Percentiles rank a stretch among this genome's conserved stretches.
phyloP scores from a whole-genome alignment of 2,888 invertebrate genomes.

The Incurvaria masculella region DNA sequence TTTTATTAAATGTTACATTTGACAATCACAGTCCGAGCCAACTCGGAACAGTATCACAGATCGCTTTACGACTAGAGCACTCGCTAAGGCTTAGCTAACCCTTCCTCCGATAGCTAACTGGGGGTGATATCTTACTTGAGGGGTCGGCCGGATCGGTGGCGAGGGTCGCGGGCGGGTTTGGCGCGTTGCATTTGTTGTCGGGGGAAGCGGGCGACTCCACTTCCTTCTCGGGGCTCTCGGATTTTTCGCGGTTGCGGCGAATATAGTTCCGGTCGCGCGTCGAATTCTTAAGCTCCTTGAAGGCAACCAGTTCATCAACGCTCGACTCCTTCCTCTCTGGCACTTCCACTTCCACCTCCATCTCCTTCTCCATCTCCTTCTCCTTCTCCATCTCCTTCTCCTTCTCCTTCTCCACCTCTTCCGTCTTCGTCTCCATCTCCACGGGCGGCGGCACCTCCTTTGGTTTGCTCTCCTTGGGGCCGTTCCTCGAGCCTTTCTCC shows the following conservation, averaged over 20 bases:
- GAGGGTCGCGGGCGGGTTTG: constrained; percentile 15
- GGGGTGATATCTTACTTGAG: constrained; percentile 50
- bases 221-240: constrained; percentile 52
- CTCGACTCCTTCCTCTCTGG: constrained; percentile 9
- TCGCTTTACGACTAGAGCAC: neutral
- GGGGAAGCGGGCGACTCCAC: constrained; percentile 17
- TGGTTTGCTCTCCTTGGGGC: constrained; percentile 18
- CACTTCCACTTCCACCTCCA: too few relatives aligned
- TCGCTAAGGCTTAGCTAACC: constrained; percentile 16
- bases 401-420: too few relatives aligned
- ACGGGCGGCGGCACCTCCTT: constrained; percentile 9
- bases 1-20: neutral
- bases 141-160: constrained; percentile 22
- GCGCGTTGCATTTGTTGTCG: constrained; percentile 14
- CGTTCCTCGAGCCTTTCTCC: constrained; percentile 24
- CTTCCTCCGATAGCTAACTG: constrained; percentile 25
- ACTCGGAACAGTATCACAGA: neutral
- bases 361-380: too few relatives aligned
- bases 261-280: constrained; percentile 63
- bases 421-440: constrained; percentile 16
- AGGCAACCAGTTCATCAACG: constrained; percentile 31
- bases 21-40: neutral
- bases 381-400: constrained; percentile 20
- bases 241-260: constrained; percentile 60
- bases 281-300: constrained; percentile 57